phyloP scores from a whole-genome alignment of 2,113 vertebrate species.

The Hypanus sabinus region DNA sequence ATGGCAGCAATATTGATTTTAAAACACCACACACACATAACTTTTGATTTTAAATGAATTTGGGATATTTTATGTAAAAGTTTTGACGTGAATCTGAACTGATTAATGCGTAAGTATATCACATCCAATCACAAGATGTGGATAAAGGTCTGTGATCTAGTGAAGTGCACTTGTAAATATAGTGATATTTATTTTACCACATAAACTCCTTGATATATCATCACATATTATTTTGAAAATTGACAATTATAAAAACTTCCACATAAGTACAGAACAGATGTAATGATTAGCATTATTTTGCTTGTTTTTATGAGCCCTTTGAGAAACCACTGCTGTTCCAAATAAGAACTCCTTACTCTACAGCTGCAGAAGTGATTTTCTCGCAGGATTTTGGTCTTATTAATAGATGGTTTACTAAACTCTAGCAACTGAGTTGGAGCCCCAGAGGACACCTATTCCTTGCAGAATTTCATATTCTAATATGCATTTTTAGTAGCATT shows the following conservation, averaged over 20 bases:
- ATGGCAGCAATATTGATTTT: too few relatives aligned
- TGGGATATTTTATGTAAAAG: neutral
- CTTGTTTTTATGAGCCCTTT: neutral
- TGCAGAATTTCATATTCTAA: neutral
- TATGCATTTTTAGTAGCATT: neutral
- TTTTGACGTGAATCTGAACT: neutral
- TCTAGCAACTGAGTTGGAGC: neutral
- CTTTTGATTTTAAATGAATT: too few relatives aligned
- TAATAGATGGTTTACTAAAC: constrained; percentile 27
- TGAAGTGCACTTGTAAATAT: neutral
- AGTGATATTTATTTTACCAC: neutral
- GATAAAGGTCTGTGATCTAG: neutral
- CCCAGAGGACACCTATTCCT: constrained; percentile 14
- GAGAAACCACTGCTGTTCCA: neutral
- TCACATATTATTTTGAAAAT: neutral
- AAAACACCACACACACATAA: too few relatives aligned
- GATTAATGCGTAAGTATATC: neutral
- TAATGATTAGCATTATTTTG: neutral
- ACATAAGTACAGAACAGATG: neutral
- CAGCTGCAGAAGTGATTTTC: constrained; percentile 32
- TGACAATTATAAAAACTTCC: neutral
- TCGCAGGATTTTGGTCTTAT: neutral
- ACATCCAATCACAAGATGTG: neutral
- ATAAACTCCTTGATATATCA: neutral
- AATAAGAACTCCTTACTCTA: neutral